Evolutionary conservation across 2,113 vertebrate species (phyloP).

Genomic region (Synodontis membranacea): DNA sequence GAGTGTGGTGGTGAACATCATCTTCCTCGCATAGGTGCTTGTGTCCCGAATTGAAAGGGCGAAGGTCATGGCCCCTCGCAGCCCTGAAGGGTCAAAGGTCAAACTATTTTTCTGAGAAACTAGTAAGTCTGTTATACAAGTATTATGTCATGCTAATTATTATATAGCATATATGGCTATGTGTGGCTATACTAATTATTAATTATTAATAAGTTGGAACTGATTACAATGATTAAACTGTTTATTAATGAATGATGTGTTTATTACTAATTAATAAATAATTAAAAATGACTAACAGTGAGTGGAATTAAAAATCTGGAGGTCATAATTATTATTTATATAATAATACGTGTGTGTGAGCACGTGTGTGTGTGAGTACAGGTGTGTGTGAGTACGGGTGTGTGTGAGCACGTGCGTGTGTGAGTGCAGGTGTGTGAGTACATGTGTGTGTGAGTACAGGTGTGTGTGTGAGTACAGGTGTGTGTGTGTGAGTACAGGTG

Average conservation of each 20-base stretch:
- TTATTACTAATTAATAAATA: neutral
- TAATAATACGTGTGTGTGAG: neutral
- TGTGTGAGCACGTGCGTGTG: conserved; percentile 23
- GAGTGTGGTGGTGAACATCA: conserved; percentile 97
- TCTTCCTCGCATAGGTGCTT: conserved; percentile 88
- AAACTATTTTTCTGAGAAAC: neutral
- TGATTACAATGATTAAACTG: neutral
- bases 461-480: neutral
- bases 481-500: neutral
- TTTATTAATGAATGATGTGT: neutral
- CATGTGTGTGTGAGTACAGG: too few species aligned
- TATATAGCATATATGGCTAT: neutral
- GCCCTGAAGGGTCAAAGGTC: conserved; percentile 70
- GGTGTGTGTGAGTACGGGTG: too few species aligned
- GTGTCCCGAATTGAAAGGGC: conserved; percentile 95
- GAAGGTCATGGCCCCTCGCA: conserved; percentile 96
- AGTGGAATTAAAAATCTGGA: too few species aligned
- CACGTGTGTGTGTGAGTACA: too few species aligned
- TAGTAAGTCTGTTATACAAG: too few species aligned
- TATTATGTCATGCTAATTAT: too few species aligned
- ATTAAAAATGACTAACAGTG: too few species aligned
- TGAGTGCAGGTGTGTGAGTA: neutral
- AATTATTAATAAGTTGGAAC: neutral
- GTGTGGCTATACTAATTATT: neutral
- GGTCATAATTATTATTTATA: too few species aligned